Percentiles rank a stretch among this genome's conserved stretches.
These are phyloP conservation scores for Riparia riparia DNA, from an alignment of 2,113 vertebrate genomes.

Conservation along the genomic window DNA sequence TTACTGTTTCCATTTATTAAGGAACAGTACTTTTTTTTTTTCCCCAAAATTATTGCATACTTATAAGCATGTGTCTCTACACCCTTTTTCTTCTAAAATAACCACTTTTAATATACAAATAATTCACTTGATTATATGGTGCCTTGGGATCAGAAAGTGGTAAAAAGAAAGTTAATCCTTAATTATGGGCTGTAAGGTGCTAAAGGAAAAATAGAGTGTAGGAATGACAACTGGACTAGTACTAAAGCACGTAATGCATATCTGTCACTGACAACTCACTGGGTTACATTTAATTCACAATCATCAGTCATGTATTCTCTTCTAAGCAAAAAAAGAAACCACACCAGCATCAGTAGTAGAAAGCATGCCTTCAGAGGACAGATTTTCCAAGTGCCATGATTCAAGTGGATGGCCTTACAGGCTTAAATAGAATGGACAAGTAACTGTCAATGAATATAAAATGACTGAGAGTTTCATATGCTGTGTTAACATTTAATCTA, in stretches of 20 bases:
- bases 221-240: conserved; percentile 47
- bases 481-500: conserved; percentile 27
- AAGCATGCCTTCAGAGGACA: conserved; percentile 8
- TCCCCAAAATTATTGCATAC: not conserved
- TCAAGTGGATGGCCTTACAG: conserved; percentile 11
- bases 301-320: conserved; percentile 70
- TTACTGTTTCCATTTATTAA: conserved; percentile 32
- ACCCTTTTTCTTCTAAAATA: conserved; percentile 36
- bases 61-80: not conserved
- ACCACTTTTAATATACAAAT: conserved; percentile 41
- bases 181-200: conserved; percentile 57
- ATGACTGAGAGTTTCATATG: not conserved
- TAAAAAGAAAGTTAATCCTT: conserved; percentile 62
- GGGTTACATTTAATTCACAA: conserved; percentile 70
- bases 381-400: not conserved
- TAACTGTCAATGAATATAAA: conserved; percentile 27
- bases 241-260: conserved; percentile 49
- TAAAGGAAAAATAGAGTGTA: conserved; percentile 50
- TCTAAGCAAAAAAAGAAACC: conserved; percentile 12
- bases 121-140: conserved; percentile 1
- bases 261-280: conserved; percentile 74
- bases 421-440: conserved; percentile 1
- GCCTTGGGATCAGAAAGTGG: conserved; percentile 37
- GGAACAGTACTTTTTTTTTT: not conserved
- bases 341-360: not conserved